Percentiles rank a stretch among this genome's conserved stretches.
These are phyloP conservation scores for Pipistrellus pipistrellus DNA, from an alignment of 2,797 vertebrate species.

Conservation along the genomic window DNA sequence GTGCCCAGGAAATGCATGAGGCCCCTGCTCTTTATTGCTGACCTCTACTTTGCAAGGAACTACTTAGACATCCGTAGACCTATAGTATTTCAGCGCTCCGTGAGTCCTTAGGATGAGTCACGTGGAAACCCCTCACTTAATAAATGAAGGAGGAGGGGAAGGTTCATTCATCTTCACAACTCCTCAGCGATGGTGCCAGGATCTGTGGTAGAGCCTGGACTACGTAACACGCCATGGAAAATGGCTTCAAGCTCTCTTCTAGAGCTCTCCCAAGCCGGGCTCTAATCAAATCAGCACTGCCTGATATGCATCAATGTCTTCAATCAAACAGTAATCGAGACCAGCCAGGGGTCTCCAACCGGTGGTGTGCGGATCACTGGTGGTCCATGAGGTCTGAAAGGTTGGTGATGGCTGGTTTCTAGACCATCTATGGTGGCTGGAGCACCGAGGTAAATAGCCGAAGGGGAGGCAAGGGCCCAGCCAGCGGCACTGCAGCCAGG, in stretches of 20 bases:
- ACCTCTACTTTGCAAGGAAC: background rate
- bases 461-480: background rate
- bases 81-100: background rate
- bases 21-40: background rate
- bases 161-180: slow-evolving; percentile 57
- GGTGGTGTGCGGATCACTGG: too few species aligned
- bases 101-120: background rate
- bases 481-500: background rate
- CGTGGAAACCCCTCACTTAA: background rate
- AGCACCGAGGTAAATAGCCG: background rate
- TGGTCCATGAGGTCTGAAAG: too few species aligned
- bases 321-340: background rate
- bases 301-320: background rate
- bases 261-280: background rate
- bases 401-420: too few species aligned
- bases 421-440: fast-evolving
- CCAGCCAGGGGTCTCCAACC: too few species aligned
- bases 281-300: background rate
- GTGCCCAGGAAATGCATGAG: background rate
- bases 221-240: slow-evolving; percentile 28
- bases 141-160: background rate
- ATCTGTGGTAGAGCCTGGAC: slow-evolving; percentile 49
- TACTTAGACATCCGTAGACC: background rate
- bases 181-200: background rate
- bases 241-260: background rate